Conservation (phyloP, 2,888 invertebrate genomes). For the Octonoba sinensis region DNA sequence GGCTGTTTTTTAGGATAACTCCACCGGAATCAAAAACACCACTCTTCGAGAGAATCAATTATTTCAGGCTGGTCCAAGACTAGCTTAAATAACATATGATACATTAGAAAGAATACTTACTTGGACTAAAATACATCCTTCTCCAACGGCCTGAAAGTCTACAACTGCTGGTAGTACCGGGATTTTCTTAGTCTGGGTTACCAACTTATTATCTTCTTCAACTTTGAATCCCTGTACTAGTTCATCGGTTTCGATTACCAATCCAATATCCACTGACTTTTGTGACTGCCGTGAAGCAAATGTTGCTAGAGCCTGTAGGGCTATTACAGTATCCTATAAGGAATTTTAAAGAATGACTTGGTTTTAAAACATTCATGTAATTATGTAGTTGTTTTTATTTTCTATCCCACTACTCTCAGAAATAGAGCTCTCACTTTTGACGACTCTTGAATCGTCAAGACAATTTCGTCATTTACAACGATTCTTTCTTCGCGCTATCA, state of each 20-base stretch:
- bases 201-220: slow-evolving; percentile 73
- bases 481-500: no score
- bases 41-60: no score
- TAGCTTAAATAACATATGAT: background rate
- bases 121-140: slow-evolving; percentile 76
- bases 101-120: slow-evolving; percentile 10
- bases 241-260: slow-evolving; percentile 73
- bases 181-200: slow-evolving; percentile 73
- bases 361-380: background rate
- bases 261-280: slow-evolving; percentile 72
- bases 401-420: no score
- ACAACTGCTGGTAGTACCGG: slow-evolving; percentile 73
- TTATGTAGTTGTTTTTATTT: no score
- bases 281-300: slow-evolving; percentile 71
- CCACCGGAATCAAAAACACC: no score
- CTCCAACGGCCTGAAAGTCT: slow-evolving; percentile 73
- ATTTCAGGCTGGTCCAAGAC: no score
- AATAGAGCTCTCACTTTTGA: no score
- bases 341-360: background rate
- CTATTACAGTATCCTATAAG: slow-evolving; percentile 69
- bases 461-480: no score
- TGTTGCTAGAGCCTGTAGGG: slow-evolving; percentile 65
- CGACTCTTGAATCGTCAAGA: no score
- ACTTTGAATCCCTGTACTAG: slow-evolving; percentile 73
- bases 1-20: no score